Evolutionary conservation across 2,797 vertebrate species (phyloP).

Genomic region (Peromyscus eremicus): DNA sequence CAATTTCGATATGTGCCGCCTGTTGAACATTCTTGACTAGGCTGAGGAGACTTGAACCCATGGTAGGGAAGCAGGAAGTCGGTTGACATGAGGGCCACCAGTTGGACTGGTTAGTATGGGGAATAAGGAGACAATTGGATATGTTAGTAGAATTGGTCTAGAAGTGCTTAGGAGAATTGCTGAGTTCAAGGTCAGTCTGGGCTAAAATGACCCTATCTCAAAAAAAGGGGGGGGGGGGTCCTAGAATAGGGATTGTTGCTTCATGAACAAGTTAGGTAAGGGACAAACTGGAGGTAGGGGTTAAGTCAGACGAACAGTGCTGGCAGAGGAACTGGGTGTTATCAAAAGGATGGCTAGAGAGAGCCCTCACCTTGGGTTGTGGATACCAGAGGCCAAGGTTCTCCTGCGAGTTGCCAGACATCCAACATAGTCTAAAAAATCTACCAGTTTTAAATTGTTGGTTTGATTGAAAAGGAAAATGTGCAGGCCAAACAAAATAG

Average conservation of each 20-base stretch:
- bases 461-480: slow-evolving; percentile 71
- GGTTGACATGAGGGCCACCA: background rate
- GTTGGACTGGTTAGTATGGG: background rate
- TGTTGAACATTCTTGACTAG: background rate
- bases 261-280: background rate
- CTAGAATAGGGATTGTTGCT: background rate
- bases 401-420: background rate
- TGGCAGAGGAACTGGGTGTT: background rate
- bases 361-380: background rate
- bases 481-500: slow-evolving; percentile 76
- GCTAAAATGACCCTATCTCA: background rate
- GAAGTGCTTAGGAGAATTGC: background rate
- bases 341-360: background rate
- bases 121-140: background rate
- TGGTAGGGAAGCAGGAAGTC: background rate
- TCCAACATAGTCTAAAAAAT: slow-evolving; percentile 51
- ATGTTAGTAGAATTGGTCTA: background rate
- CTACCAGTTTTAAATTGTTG: slow-evolving; percentile 66
- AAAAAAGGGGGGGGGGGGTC: background rate
- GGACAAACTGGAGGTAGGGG: background rate
- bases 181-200: background rate
- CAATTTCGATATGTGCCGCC: background rate
- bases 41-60: background rate
- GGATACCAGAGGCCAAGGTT: background rate
- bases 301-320: background rate